Evolutionary conservation across 2,888 invertebrate species (phyloP), one percentile per base, ranked within the genome.

Genomic region (Pristionchus fissidentatus): DNA sequence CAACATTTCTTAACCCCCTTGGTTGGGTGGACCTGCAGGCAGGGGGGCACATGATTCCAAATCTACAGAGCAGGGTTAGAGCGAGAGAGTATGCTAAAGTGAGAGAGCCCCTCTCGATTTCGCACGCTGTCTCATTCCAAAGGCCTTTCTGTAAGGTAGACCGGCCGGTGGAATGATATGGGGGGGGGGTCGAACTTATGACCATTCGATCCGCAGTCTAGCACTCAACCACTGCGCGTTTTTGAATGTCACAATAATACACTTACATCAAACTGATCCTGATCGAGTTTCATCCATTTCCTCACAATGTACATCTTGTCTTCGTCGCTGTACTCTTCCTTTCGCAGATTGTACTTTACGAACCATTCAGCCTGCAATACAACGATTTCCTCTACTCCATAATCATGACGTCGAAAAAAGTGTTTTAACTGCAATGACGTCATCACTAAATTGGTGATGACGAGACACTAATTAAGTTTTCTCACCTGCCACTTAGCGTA

Each of bases 221-320:
- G n/a, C n/a, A n/a, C n/a, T n/a, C n/a, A n/a, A n/a, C n/a, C n/a
- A 52, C 52, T 52, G 52, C 52, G n/a, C n/a, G n/a, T n/a, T n/a
- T n/a, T n/a, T n/a, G n/a, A 10, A 49, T 5, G 43, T 26, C 1
- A 55, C 38, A 57, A 79, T 41, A 41, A 57, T 57, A 78, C 32
- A 92, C 93, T 93, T 89, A 94, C 94, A 90, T 94, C 93, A 92
- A 93, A 94, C 87, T 94, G 94, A 10, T 92, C 91, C 85, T 93
- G 91, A 73, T 92, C 93, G n/a, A 94, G 87, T 78, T 93, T 95
- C 94, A 97, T 94, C 91, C 95, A 94, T 92, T 95, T 96, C 85
- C 96, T 94, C 86, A 97, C 96, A 79, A 97, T 93, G 93, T 97
- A 95, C 1, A 95, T 92, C 92, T 97, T 96, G 91, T 97, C 96